phyloP scores from a whole-genome alignment of 2,888 invertebrate genomes.

The Ormyrus labotus region DNA sequence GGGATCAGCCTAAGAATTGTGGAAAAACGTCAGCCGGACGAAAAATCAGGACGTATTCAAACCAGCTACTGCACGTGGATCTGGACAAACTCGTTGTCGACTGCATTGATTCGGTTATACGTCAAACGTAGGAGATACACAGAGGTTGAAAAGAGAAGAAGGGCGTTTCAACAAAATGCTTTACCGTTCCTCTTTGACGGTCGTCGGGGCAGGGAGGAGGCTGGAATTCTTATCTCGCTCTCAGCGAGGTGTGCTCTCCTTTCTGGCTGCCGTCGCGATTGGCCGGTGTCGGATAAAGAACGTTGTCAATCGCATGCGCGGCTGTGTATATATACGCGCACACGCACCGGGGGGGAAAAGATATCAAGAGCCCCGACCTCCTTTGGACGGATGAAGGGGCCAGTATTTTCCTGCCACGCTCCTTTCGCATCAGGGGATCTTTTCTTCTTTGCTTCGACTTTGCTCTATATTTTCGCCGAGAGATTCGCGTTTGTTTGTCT shows the following conservation, averaged over 20 bases:
- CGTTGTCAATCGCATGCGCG: constrained; percentile 40
- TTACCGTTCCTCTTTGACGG: constrained; percentile 43
- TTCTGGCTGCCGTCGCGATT: constrained; percentile 1
- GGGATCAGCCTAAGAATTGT: not conserved
- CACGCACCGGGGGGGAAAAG: not conserved
- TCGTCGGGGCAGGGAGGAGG: too few species aligned
- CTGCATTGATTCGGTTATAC: constrained; percentile 30
- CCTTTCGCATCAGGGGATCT: constrained; percentile 1
- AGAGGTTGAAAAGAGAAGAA: not conserved
- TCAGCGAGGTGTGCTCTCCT: not conserved
- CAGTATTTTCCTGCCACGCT: constrained; percentile 29
- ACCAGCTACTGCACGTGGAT: not conserved
- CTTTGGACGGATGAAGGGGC: constrained; percentile 40
- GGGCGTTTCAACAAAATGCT: constrained; percentile 22
- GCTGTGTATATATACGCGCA: constrained; percentile 7
- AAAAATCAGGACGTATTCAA: constrained; percentile 49
- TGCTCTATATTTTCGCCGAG: not conserved
- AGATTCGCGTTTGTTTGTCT: too few species aligned
- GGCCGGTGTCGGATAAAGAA: constrained; percentile 50
- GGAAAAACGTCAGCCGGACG: not conserved
- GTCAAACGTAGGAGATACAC: not conserved
- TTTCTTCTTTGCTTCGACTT: not conserved
- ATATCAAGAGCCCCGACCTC: constrained; percentile 29
- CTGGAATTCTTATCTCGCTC: constrained; percentile 46
- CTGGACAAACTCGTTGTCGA: constrained; percentile 34